Conservation (phyloP, 2,888 invertebrate species). For the Hirudinaria manillensis region DNA sequence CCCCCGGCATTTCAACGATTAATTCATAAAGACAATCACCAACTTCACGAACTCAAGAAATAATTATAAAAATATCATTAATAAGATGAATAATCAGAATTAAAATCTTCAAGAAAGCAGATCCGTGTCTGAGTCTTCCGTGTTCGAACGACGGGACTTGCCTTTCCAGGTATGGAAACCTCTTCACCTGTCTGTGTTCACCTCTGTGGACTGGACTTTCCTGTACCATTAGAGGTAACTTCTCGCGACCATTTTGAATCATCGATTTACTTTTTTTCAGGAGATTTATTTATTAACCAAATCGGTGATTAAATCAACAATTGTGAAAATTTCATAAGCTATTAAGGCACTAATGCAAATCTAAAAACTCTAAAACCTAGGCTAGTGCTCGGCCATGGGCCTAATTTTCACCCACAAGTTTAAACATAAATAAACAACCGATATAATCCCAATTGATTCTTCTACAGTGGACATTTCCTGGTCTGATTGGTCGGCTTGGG, state of each 20-base stretch:
- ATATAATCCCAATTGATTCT: background rate
- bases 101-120: slow-evolving; percentile 32
- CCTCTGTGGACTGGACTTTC: slow-evolving; percentile 44
- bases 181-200: slow-evolving; percentile 44
- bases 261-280: too few species aligned
- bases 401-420: background rate
- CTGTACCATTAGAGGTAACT: slow-evolving; percentile 43
- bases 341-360: too few species aligned
- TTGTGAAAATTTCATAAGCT: too few species aligned
- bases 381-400: background rate
- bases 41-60: too few species aligned
- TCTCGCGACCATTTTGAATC: too few species aligned
- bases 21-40: too few species aligned
- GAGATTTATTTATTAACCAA: too few species aligned
- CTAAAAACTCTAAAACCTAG: too few species aligned
- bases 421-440: background rate
- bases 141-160: slow-evolving; percentile 47
- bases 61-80: too few species aligned
- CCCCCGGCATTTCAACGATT: too few species aligned
- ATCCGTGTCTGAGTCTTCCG: slow-evolving; percentile 45
- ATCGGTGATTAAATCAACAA: too few species aligned
- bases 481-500: slow-evolving; percentile 48
- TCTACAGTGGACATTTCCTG: slow-evolving; percentile 32
- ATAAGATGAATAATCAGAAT: too few species aligned
- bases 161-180: slow-evolving; percentile 38